Base-by-base conservation (phyloP, 2,888 invertebrate genomes). In the Xylophagus ater region DNA sequence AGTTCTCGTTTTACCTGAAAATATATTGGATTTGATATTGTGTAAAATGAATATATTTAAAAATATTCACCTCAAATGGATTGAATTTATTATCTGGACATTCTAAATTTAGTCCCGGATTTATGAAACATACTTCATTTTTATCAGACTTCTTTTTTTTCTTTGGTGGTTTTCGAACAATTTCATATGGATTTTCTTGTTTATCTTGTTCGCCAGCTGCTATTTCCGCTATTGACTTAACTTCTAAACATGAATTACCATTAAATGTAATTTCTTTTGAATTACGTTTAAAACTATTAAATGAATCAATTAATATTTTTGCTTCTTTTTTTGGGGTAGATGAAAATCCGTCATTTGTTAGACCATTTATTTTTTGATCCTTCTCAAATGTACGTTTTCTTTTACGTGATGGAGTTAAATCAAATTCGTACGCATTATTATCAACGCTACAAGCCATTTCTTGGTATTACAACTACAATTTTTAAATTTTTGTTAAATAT, bases 31-130 rank as follows among this genome's bases (percentile, higher is more conserved):
- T 29, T 54, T 41, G 44, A 53, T 32, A 41, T 45, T 5, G 61
- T 57, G 62, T 61, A 24, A 35, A 26, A 26, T 31, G 12, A 21
- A n/a, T 24, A 14, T 19, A 9, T 21, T 34, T 8, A 4, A 23
- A n/a, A 12, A 30, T 38, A 14, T 41, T 24, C 43, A 59, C 63
- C 55, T 65, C 65, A 47, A 57, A 65, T 0, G 65, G 65, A 56
- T 65, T 65, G 23, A 65, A 58, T 37, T 56, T 51, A 21, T 57
- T 62, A 37, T 65, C 65, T 4, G 62, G 59, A 23, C 58, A 34
- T 21, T 64, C 59, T 4, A 65, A 49, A 51, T 65, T 65, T 3
- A 65, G 48, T 7, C 59, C 65, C 3, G 59, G 55, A 52, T 65
- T 65, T 37, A 56, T 59, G 32, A 65, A 65, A 38, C 65, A 65